Base-by-base conservation (phyloP, 2,888 invertebrate genomes). In the Orthosia gothica region DNA sequence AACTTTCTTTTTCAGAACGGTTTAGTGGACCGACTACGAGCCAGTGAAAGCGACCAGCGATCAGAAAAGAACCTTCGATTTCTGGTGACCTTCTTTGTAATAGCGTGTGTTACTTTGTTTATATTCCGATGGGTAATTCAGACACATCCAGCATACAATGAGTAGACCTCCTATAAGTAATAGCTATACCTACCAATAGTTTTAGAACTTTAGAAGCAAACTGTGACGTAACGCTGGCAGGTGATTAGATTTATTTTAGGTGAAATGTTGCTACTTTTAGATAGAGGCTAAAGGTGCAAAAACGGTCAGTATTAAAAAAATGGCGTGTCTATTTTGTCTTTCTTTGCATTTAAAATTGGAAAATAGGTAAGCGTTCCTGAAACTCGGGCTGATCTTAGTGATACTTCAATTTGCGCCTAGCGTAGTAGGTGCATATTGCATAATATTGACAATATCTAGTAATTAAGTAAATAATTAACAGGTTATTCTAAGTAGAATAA, bases 41-140 rank as follows among this genome's bases (percentile, higher is more conserved):
- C 93, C 57, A 95, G 96, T 82, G 96, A 97, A 79, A 91, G 95
- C 5, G 96, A 96, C 86, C 95, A 94, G 70, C 89, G 93, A 23
- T 94, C 95, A 0, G 95, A 95, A 86, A 95, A 93, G 82, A 95
- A 93, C 61, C 92, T 95, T 4, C 92, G 93, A 47, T 92, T 96
- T 23, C 92, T 96, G 90, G 89, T 96, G 54, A 91, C 93, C 2
- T 92, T 95, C 85, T 95, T 96, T 84, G 93, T 92, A 40, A 70
- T 93, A 50, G 91, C 91, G 13, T 96, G 93, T 83, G n/a, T 95
- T 9, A 81, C 92, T 16, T 89, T 96, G 16, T 84, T 96, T 32
- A 82, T 96, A 23, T 88, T 96, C 70, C 91, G 96, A 85, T 96
- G 96, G 96, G 92, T 94, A n/a, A 88, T 95, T 5, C 95, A 93